phyloP scores from a whole-genome alignment of 2,888 invertebrate genomes.

The Schizaphis graminum region DNA sequence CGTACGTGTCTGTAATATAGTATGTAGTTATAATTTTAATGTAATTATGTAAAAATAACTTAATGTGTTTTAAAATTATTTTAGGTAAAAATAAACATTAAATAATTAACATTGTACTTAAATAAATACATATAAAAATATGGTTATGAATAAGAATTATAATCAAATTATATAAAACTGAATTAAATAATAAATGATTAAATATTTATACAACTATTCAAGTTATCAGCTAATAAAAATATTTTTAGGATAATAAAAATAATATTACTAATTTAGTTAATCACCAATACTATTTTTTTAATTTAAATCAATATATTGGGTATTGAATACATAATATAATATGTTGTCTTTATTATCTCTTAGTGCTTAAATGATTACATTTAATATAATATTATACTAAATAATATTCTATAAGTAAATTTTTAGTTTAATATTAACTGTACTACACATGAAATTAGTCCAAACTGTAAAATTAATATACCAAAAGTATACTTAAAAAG shows the following conservation, averaged over 20 bases:
- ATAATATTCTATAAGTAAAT: too few relatives aligned
- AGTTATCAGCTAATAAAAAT: conserved; percentile 2
- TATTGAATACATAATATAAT: background rate
- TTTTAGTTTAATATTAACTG: too few relatives aligned
- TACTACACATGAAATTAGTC: too few relatives aligned
- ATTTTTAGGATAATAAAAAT: background rate
- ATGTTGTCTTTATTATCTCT: background rate
- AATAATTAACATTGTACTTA: background rate
- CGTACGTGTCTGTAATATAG: too few relatives aligned
- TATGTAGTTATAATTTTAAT: too few relatives aligned
- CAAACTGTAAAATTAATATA: too few relatives aligned
- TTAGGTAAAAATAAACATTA: background rate
- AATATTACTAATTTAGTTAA: background rate
- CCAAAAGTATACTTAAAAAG: too few relatives aligned
- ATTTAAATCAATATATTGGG: background rate
- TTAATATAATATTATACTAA: background rate
- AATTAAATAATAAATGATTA: background rate
- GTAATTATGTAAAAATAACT: background rate
- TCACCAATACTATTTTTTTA: background rate
- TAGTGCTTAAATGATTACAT: background rate
- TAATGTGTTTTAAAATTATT: background rate
- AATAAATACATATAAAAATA: background rate
- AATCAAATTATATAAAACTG: background rate
- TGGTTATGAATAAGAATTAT: background rate
- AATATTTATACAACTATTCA: too few relatives aligned